Conservation (phyloP, 2,797 vertebrate species). For the Micropoecilia bifurca region DNA sequence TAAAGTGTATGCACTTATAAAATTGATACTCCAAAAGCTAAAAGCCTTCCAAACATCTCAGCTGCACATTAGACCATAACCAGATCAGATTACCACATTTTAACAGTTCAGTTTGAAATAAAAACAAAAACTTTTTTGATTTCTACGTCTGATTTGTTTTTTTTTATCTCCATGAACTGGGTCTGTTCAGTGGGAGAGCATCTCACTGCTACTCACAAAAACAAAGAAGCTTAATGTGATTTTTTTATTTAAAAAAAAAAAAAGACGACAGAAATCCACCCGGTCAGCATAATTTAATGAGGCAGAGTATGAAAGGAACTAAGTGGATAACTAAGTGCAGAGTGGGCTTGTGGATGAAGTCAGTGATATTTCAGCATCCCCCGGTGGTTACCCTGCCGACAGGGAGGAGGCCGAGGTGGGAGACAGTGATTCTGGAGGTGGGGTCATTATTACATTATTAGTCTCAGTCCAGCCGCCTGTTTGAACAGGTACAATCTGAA, state of each 20-base stretch:
- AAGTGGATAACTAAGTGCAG: constrained; percentile 71
- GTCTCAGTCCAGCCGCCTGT: constrained; percentile 65
- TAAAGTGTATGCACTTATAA: background rate
- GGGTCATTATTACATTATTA: constrained; percentile 53
- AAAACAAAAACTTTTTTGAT: background rate
- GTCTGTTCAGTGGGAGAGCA: background rate
- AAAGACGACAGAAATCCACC: constrained; percentile 31
- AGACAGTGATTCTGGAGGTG: background rate
- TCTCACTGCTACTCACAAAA: constrained; percentile 37
- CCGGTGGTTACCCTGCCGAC: constrained; percentile 62
- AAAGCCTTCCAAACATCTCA: background rate
- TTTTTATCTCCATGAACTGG: background rate
- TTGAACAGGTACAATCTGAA: constrained; percentile 76
- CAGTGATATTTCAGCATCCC: constrained; percentile 75
- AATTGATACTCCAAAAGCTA: background rate
- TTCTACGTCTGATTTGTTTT: background rate
- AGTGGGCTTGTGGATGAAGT: constrained; percentile 67
- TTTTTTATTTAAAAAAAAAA: constrained; percentile 22
- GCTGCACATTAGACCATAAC: background rate
- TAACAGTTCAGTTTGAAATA: background rate
- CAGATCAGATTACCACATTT: background rate
- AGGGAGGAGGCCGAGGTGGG: constrained; percentile 37
- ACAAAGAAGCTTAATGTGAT: constrained; percentile 54
- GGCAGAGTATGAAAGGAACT: constrained; percentile 68
- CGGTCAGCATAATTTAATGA: constrained; percentile 71